Base-by-base conservation (phyloP, 2,888 invertebrate species). In the Ormyrus pomaceus region DNA sequence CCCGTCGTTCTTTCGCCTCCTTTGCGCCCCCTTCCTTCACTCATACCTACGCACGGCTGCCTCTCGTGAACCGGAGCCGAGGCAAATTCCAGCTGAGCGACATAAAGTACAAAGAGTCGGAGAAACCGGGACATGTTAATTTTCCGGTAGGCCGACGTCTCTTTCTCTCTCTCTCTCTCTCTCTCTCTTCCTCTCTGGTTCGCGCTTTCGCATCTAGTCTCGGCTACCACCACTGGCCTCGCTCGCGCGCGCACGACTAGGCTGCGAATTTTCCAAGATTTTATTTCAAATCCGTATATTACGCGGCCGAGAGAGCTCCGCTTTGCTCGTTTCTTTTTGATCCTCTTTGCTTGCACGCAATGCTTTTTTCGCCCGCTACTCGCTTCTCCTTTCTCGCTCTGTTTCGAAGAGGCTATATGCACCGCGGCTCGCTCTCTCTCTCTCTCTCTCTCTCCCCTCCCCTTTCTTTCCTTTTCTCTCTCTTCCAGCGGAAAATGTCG, bases 91-190 rank as follows among this genome's bases (percentile, higher is more conserved):
- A 6, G 64, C 62, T 53, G 73, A 72, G 61, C 72, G 61, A 56
- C 73, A 51, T 50, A 61, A 68, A 70, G 73, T 55, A 70, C 77
- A 77, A 77, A 77, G 77, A 77, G 50, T 56, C 70, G 64, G 53
- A 56, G 9, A 73, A 66, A 70, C 58, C 77, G 62, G 58, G 77
- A 80, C 69, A 80, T 80, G 77, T 80, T 76, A 77, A 80, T 77
- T 80, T 80, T 80, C 77, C 70, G 73, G 80, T 80, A 76, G 80
- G 71, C 66, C 70, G 75, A 53, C 79, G 66, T 76, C 45, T 65
- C 19, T 45, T 59, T 53, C 72, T 53, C 72, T 61, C 53, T 53
- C 11, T 13, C 5, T 53, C 11, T 13, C 5, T 34, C 56, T 45
- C 45, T 45, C 45, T 0, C n/a, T 48, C 66, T 68, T 19, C 19